These are phyloP conservation scores for Steinernema feltiae DNA, from an alignment of 1,140 invertebrate species.

Conservation along the genomic window DNA sequence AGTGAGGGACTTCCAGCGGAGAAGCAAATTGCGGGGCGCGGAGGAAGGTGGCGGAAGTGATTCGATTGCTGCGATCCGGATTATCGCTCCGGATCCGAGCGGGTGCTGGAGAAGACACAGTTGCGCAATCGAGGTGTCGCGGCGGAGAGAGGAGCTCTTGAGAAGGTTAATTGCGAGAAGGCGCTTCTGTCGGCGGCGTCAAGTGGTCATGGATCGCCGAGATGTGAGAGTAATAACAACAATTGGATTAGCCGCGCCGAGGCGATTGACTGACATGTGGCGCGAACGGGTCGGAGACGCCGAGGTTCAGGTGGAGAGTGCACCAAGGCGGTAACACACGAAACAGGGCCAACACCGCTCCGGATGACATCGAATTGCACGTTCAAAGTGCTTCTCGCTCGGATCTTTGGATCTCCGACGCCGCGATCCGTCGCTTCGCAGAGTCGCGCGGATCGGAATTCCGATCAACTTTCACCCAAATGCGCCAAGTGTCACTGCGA, in stretches of 20 bases:
- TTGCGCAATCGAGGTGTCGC: constrained; percentile 8
- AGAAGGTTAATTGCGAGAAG: not conserved
- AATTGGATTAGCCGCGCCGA: not conserved
- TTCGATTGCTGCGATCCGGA: not conserved
- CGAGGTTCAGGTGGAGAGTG: too few species aligned
- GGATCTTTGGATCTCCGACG: too few species aligned
- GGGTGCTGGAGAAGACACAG: not conserved
- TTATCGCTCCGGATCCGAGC: not conserved
- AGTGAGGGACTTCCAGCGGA: not conserved
- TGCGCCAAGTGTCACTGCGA: not conserved
- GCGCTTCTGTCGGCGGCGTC: not conserved
- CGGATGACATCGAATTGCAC: too few species aligned
- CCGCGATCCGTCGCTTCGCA: too few species aligned
- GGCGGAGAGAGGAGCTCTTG: not conserved
- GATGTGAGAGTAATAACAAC: not conserved
- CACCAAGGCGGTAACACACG: too few species aligned
- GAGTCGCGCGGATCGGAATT: too few species aligned
- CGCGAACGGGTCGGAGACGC: too few species aligned
- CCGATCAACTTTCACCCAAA: too few species aligned
- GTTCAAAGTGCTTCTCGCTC: too few species aligned
- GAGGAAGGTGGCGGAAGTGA: not conserved
- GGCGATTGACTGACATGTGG: not conserved
- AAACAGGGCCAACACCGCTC: too few species aligned
- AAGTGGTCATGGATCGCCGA: not conserved
- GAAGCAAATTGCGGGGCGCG: not conserved